Evolutionary conservation across 2,888 invertebrate genomes (phyloP), one percentile per base, ranked within the genome.

Genomic region (Schizotus pectinicornis): DNA sequence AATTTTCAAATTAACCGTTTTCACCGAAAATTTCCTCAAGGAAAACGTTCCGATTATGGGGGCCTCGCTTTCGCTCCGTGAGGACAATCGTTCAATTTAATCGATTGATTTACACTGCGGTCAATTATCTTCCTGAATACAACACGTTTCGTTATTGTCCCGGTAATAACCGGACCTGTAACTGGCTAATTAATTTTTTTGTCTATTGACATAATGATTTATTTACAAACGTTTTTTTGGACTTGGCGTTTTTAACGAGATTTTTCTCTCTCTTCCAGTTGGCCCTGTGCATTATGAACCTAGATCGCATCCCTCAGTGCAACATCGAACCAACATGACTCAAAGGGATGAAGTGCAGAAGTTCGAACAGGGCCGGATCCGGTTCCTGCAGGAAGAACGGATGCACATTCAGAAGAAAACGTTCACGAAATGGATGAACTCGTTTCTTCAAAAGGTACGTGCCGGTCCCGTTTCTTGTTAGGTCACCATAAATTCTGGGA

Each of bases 391-490:
- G 80, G 96, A 98, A 81, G 98, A 99, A 82, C 90, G 98, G 56
- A 84, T 98, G 66, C 92, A 95, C 81, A 98, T 99, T 70, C 99
- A 99, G 84, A 98, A 98, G 87, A 99, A 99, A 82, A 99, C 99
- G 31, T 99, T 99, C 83, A 98, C 98, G 72, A 99, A 99, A 94
- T 97, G 97, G 97, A 93, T 97, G 91, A 97, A 97, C 83, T 95
- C 95, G 12, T 96, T 96, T 82, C 82, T 97, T 73, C 88, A 92
- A 78, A 96, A 95, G 91, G 96, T 95, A 2, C 8, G 6, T 3
- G 9, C 8, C 3, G 7, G 22, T 47, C 7, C 0, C 14, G n/a
- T 35, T 33, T 9, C 7, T 35, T 9, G 33, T 46, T 5, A 46
- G n/a, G n/a, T n/a, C n/a, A n/a, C n/a, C n/a, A n/a, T n/a, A n/a